phyloP scores from a whole-genome alignment of 2,888 invertebrate genomes.

The Pseudococcus viburni region DNA sequence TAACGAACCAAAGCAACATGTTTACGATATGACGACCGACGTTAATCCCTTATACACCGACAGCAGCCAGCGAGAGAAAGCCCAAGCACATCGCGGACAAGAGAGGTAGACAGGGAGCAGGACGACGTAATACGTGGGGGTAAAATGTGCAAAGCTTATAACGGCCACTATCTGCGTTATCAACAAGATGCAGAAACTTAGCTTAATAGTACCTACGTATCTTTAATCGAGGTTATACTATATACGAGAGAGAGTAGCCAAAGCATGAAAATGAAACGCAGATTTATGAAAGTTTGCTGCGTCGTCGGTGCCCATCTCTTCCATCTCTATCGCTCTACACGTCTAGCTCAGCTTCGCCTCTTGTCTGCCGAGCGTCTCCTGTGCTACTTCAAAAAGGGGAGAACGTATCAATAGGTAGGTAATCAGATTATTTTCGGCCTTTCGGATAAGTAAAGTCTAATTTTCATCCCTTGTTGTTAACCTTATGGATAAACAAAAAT shows the following conservation, averaged over 20 bases:
- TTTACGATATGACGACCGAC: conserved; percentile 57
- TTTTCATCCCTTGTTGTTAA: conserved; percentile 63
- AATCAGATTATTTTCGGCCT: conserved; percentile 61
- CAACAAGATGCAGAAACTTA: conserved; percentile 57
- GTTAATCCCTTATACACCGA: conserved; percentile 42
- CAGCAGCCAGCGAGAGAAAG: background rate
- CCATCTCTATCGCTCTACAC: background rate
- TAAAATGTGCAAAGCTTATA: conserved; percentile 44
- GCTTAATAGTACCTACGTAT: conserved; percentile 44
- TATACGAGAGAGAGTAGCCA: conserved; percentile 29
- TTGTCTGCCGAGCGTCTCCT: background rate
- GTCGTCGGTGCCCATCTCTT: background rate
- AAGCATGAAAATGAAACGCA: conserved; percentile 61
- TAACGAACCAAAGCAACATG: conserved; percentile 58
- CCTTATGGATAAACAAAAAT: conserved; percentile 52
- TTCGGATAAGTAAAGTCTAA: conserved; percentile 61
- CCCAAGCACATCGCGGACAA: conserved; percentile 17
- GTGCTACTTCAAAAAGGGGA: conserved; percentile 59
- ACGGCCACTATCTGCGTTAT: conserved; percentile 51
- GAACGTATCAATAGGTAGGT: conserved; percentile 55
- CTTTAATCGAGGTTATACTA: conserved; percentile 46
- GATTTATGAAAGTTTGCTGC: conserved; percentile 44
- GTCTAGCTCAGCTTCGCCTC: conserved; percentile 15
- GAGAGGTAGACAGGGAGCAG: background rate
- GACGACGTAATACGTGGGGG: background rate